Percentiles rank a stretch among this genome's conserved stretches.
Evolutionary conservation across 2,888 invertebrate genomes (phyloP).

Genomic region (Dryadula phaetusa): DNA sequence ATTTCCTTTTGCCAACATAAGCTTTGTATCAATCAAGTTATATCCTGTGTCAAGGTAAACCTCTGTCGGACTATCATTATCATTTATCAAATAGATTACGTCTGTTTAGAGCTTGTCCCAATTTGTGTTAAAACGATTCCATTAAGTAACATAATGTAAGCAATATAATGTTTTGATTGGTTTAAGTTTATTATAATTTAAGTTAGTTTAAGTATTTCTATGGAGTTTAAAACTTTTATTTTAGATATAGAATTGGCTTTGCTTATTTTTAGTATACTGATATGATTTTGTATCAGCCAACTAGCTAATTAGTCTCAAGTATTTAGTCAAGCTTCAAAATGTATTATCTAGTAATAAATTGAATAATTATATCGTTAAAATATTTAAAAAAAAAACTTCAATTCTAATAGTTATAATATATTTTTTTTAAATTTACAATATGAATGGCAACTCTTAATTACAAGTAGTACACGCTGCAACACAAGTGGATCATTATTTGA

Average conservation of each 20-base stretch:
- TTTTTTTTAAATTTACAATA: neutral
- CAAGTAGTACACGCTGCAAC: constrained; percentile 20
- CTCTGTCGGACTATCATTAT: constrained; percentile 27
- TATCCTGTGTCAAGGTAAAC: constrained; percentile 33
- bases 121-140: constrained; percentile 22
- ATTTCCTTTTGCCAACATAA: neutral
- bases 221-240: neutral
- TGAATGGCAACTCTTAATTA: constrained; percentile 23
- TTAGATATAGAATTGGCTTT: constrained; percentile 8
- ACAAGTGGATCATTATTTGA: constrained; percentile 32
- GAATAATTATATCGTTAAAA: too few relatives aligned
- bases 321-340: neutral
- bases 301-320: neutral
- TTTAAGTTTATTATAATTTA: neutral
- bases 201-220: neutral
- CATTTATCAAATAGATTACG: constrained; percentile 26
- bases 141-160: constrained; percentile 13
- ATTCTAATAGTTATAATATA: neutral
- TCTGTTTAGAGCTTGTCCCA: constrained; percentile 21
- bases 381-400: neutral
- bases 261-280: neutral
- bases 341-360: neutral
- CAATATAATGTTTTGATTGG: constrained; percentile 1
- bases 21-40: constrained; percentile 17
- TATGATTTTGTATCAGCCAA: neutral